Percentiles rank a stretch among this genome's conserved stretches.
Evolutionary conservation across 2,113 vertebrate species (phyloP).

Genomic region (Labeo catla): DNA sequence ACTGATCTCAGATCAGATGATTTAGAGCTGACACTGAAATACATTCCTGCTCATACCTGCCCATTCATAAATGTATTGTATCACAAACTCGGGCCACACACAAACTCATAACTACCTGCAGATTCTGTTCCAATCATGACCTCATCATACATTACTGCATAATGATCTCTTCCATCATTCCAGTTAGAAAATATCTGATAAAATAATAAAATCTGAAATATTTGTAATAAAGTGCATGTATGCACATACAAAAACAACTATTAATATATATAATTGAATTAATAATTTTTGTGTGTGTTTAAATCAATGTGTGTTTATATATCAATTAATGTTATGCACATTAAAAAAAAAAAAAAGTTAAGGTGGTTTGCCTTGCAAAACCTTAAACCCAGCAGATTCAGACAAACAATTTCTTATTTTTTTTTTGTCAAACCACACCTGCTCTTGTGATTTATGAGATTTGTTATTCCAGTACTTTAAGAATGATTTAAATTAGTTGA

Average conservation of each 20-base stretch:
- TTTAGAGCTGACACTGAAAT: background rate
- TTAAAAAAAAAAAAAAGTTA: background rate
- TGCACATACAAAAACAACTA: background rate
- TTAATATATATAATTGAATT: background rate
- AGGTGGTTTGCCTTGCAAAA: background rate
- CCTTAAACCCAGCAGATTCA: conserved; percentile 24
- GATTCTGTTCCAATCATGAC: background rate
- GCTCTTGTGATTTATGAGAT: conserved; percentile 19
- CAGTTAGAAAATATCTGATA: background rate
- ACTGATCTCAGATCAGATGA: background rate
- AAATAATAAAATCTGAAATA: background rate
- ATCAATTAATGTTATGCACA: background rate
- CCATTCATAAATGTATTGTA: background rate
- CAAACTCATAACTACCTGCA: conserved; percentile 9
- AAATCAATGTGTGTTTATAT: background rate
- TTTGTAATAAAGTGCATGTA: background rate
- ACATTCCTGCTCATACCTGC: conserved; percentile 4
- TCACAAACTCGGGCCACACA: background rate
- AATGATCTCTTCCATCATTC: background rate
- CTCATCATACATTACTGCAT: background rate
- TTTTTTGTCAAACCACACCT: conserved; percentile 16
- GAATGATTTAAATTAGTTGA: conserved; percentile 33
- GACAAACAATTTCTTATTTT: conserved; percentile 75
- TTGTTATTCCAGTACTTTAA: background rate
- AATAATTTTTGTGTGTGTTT: background rate